phyloP scores from a whole-genome alignment of 2,888 invertebrate species.

The Heliconius erato region DNA sequence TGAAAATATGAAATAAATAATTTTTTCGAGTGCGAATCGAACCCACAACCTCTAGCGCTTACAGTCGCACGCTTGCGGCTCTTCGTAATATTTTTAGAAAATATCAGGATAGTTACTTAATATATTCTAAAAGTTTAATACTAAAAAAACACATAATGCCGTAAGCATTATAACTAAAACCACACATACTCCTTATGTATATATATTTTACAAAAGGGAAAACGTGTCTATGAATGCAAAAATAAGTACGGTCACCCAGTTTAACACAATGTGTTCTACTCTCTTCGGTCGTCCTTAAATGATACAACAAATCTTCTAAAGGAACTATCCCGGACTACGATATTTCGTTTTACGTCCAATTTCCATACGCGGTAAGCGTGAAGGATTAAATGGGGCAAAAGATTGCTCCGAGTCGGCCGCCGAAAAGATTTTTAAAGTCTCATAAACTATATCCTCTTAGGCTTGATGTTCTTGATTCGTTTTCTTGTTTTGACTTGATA shows the following conservation, averaged over 20 bases:
- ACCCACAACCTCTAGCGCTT: not conserved
- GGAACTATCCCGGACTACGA: slow-evolving; percentile 77
- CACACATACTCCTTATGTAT: not conserved
- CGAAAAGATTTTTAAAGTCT: slow-evolving; percentile 73
- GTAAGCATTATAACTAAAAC: not conserved
- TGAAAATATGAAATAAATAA: not conserved
- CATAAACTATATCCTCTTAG: slow-evolving; percentile 57
- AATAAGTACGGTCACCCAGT: slow-evolving; percentile 38
- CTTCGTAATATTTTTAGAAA: not conserved
- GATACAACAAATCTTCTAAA: slow-evolving; percentile 71
- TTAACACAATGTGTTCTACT: slow-evolving; percentile 45
- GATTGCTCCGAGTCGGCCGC: slow-evolving; percentile 79
- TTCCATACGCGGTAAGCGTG: slow-evolving; percentile 84
- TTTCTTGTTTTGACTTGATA: not conserved
- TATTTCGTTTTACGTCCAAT: slow-evolving; percentile 84
- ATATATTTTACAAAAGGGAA: not conserved
- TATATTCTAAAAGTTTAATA: no score
- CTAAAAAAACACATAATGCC: not conserved
- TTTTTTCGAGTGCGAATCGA: not conserved
- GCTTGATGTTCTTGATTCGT: slow-evolving; percentile 42
- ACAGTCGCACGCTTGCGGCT: no score
- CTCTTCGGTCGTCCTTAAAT: slow-evolving; percentile 50
- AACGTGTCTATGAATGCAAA: slow-evolving; percentile 14
- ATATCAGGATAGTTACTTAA: no score
- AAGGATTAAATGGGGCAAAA: slow-evolving; percentile 84